Base-by-base conservation (phyloP, 2,888 invertebrate genomes). In the Agonum fuliginosum region DNA sequence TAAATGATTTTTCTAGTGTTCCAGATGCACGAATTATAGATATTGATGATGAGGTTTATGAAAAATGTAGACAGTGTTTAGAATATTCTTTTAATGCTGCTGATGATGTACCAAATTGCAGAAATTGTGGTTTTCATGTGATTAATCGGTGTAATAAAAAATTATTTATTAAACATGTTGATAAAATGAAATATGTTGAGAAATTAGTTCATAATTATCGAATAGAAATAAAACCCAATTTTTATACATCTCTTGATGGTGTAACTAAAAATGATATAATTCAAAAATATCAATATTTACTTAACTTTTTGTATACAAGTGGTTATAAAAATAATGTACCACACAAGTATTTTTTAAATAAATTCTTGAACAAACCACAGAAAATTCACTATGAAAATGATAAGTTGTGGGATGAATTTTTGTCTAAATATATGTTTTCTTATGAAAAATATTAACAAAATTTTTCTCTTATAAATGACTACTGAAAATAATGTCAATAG, bases 101-200 rank as follows among this genome's bases (percentile, higher is more conserved):
- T 24, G 24, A 1, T 58, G 0, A 58, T 58, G 58, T 58, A 58
- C 58, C 58, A 58, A n/a, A 58, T 12, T 58, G 58, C 14, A 27
- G 10, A 27, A 58, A 58, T 58, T 58, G 58, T 58, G 14, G 12
- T 58, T 58, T 58, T 14, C 12, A 27, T 58, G 27, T 58, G 4
- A 58, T 58, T 58, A 58, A n/a, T n/a, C n/a, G n/a, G n/a, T n/a
- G n/a, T n/a, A n/a, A 58, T 58, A 27, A 30, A 27, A 27, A 27
- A 12, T 14, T 58, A 58, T 58, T 58, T n/a, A 58, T 58, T 58
- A 58, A 58, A 58, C 58, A 1, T n/a, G 27, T 58, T 12, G 58
- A 58, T 58, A 58, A 58, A 58, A 58, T 27, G 58, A 58, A 58
- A 58, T 58, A 58, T 58, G 27, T 58, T 58, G 58, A 58, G n/a